Evolutionary conservation across 1,140 invertebrate species (phyloP), one percentile per base, ranked within the genome.

Genomic region (Bursaphelenchus mucronatus): DNA sequence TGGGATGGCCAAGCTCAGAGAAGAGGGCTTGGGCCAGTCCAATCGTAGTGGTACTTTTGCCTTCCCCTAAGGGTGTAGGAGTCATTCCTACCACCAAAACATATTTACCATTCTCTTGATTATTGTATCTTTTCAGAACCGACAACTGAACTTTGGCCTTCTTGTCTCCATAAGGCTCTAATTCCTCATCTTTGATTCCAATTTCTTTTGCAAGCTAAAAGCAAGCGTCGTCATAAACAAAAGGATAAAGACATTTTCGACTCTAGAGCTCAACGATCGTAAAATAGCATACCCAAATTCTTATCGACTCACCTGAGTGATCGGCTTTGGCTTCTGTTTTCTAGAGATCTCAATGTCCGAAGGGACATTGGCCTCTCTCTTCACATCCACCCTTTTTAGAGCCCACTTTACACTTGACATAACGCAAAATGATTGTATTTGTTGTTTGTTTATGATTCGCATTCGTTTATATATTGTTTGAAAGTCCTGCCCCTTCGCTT

Each of bases 41-140:
- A 72, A 99, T 86, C 0, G 90, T 88, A 0, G 94, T 97, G 0
- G 96, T 99, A 80, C 85, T 94, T 85, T 97, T 97, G 1, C 94
- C 94, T 84, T 97, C 94, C 8, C 94, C 95, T 3, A 98, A 84
- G 0, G 94, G 92, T 0, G 94, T 98, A 0, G 94, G 94, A 0
- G 93, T 97, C 9, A 97, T 97, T 13, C 89, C 94, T 53, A 90
- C 90, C 44, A 98, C 91, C 0, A 97, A 91, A 67, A 98, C 87
- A 83, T 93, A 97, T 85, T 91, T 92, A 68, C 94, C 95, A 83
- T 88, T 83, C 47, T 84, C 83, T 59, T 87, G 86, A 53, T 87
- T 73, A 49, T 85, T 76, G 6, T 96, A 83, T 55, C 94, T 83
- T 9, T 95, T 83, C 6, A 96, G 81, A 49, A 93, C 87, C 2